phyloP scores from a whole-genome alignment of 2,797 vertebrate species.

The Forpus xanthops region DNA sequence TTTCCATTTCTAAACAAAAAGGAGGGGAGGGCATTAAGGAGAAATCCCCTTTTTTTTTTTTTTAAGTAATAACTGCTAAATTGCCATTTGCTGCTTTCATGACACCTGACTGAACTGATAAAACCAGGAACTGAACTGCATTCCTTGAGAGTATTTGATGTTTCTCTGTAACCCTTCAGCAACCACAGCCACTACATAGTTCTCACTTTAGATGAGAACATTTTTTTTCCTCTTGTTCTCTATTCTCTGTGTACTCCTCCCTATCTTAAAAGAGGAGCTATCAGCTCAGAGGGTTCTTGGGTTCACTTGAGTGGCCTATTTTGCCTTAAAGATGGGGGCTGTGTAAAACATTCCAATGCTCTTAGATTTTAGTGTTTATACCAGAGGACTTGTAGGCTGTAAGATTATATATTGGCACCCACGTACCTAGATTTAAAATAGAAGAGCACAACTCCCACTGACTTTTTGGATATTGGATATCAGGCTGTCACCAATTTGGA shows the following conservation, averaged over 20 bases:
- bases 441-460: background rate
- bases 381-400: background rate
- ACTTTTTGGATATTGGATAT: background rate
- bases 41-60: background rate
- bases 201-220: background rate
- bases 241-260: background rate
- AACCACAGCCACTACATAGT: background rate
- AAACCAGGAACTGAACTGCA: background rate
- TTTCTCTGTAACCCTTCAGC: background rate
- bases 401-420: background rate
- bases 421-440: background rate
- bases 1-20: background rate
- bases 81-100: background rate
- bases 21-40: rapidly evolving
- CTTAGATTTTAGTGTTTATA: background rate
- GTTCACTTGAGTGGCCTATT: background rate
- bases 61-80: background rate
- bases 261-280: background rate
- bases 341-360: background rate
- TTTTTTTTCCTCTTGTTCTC: background rate
- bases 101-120: background rate
- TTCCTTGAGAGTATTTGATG: background rate
- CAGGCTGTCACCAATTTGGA: background rate
- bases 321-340: background rate
- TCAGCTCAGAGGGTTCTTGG: background rate